Evolutionary conservation across 2,797 vertebrate genomes (phyloP), one percentile per base, ranked within the genome.

Genomic region (Lerista edwardsae): DNA sequence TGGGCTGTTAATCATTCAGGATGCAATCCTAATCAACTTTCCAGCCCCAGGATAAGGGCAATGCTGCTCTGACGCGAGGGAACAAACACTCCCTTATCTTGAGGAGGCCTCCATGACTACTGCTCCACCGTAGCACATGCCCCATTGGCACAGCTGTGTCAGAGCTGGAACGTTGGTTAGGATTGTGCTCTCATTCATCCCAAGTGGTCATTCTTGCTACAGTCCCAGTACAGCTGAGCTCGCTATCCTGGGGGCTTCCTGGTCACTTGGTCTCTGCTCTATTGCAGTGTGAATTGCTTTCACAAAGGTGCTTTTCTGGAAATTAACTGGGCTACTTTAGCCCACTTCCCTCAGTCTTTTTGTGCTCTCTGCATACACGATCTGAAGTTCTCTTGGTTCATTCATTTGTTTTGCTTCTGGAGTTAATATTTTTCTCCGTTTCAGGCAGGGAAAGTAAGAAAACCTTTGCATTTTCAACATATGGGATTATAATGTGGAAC

Each of bases 401-500:
- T 84, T 90, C 84, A 87, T 72, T 73, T 83, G 71, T 80, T 74
- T 86, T 88, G 83, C 39, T 86, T 83, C 89, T 83, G 89, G 76
- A 78, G 31, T 82, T 86, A 57, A 85, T 89, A 89, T 74, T 90
- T 91, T 89, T 90, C 82, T 91, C 68, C 87, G 82, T 92, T 47
- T 79, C 71, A n/a, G 75, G 51, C 85, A 87, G 91, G 90, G 83
- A 85, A 85, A 92, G 93, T 91, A 90, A 87, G 93, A 93, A 92
- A 92, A 91, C 88, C 88, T 86, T 91, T 90, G 87, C 93, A 92
- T 92, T 93, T 87, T 92, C 88, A 93, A 91, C 93, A 94, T 93
- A 89, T 93, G 94, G 93, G 91, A 69, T 82, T 88, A 84, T 94
- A 94, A 95, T 64, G 86, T 89, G 89, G 87, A 95, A 92, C 92